A percentile compares a stretch with the other conserved stretches of the same genome.
Evolutionary conservation across 2,113 vertebrate genomes (phyloP).

Genomic region (Lycocorax pyrrhopterus): DNA sequence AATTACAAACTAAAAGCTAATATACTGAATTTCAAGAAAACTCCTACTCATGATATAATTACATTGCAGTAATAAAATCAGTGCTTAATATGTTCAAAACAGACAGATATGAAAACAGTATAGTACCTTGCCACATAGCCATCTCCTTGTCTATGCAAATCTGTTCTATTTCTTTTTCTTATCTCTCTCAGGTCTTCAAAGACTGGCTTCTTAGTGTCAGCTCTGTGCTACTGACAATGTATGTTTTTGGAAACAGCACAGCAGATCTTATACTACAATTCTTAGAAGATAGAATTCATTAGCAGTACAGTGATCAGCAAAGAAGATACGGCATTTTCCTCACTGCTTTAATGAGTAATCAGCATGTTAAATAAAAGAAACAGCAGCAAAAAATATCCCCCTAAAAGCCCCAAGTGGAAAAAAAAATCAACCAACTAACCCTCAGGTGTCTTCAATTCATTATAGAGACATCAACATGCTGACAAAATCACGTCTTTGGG

Average conservation of each 20-base stretch:
- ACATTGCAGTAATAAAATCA: conserved; percentile 54
- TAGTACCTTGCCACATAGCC: background rate
- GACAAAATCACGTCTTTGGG: background rate
- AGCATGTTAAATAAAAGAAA: background rate
- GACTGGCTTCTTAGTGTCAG: background rate
- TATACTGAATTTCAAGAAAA: conserved; percentile 79
- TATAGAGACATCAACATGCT: background rate
- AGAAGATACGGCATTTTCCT: background rate
- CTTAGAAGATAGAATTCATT: background rate
- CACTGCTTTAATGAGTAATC: background rate
- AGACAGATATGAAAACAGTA: conserved; percentile 27
- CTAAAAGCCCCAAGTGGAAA: background rate
- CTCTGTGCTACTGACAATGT: background rate
- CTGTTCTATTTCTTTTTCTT: background rate
- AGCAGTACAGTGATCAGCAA: background rate
- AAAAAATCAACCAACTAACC: background rate
- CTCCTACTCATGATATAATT: conserved; percentile 69
- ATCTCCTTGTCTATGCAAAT: background rate
- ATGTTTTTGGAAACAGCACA: background rate
- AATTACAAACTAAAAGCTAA: conserved; percentile 80
- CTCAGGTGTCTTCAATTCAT: background rate
- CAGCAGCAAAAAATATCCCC: background rate
- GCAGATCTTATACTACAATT: background rate
- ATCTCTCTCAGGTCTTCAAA: background rate
- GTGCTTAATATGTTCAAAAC: conserved; percentile 50